Evolutionary conservation across 1,140 invertebrate species (phyloP), one percentile per base, ranked within the genome.

Genomic region (Eciton burchellii): DNA sequence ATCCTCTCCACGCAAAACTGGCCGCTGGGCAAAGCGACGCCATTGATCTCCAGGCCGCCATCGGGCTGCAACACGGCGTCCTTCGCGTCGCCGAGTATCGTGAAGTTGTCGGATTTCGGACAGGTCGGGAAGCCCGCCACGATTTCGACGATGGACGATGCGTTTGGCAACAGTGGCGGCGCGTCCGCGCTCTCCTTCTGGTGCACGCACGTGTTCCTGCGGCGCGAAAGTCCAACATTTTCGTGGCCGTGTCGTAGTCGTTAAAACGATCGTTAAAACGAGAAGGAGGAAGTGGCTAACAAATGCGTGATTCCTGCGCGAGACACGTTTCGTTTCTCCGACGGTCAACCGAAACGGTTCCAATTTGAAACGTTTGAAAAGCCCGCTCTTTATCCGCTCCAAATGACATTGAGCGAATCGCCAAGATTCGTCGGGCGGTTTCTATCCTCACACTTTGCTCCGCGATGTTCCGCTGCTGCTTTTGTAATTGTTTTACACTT

Each of bases 1-100:
- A 95, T 91, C 59, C 93, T 93, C 88, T 96, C 96, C 74, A 96
- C 92, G 90, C 96, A 97, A 92, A 95, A 96, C 72, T 94, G 94
- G 76, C 91, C 94, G 72, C 90, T 90, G 29, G 91, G 91, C 85
- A 95, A 92, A 73, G 92, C 89, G 65, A 93, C 85, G 2, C 95
- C 95, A 88, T 95, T 94, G 21, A 92, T 88, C 19, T 89, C 87
- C 52, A 96, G 88, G 35, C 91, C 89, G 12, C 94, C 94, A 26
- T 95, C 94, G 0, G 91, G 73, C 49, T 94, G 85, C 12, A 94
- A 84, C n/a, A 90, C 84, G 0, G 93, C 91, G 43, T 94, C 93
- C 24, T 93, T 91, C 60, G 94, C 90, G 29, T 94, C 91, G 0
- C 94, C 95, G 21, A 95, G 89, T 3, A 95, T 94, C 47, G 93